These are phyloP conservation scores for Antigone vipio DNA, from an alignment of 2,113 vertebrate species.

Conservation along the genomic window DNA sequence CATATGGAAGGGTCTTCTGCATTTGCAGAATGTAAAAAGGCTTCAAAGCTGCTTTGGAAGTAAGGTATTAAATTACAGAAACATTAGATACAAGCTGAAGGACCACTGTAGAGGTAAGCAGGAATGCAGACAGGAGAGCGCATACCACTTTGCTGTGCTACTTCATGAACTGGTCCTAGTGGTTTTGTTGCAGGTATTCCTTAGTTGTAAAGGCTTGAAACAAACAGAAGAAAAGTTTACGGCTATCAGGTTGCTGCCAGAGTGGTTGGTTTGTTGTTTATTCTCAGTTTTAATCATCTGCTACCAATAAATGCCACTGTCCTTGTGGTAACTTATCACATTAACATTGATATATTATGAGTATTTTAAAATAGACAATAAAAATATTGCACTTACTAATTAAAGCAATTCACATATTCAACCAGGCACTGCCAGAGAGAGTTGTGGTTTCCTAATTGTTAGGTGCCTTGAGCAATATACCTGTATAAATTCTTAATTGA, in stretches of 20 bases:
- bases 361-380: constrained; percentile 33
- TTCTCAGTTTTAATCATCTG: constrained; percentile 46
- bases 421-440: not conserved
- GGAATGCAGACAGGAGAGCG: not conserved
- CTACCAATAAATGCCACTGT: constrained; percentile 21
- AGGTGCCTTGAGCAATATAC: not conserved
- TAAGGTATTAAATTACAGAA: not conserved
- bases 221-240: not conserved
- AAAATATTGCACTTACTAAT: constrained; percentile 26
- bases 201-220: not conserved
- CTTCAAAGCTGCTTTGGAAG: not conserved
- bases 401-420: constrained; percentile 18
- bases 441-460: constrained; percentile 36
- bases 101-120: not conserved
- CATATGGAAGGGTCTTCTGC: not conserved
- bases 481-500: constrained; percentile 30
- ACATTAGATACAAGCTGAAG: not conserved
- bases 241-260: not conserved
- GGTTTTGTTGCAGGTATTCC: not conserved
- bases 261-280: not conserved
- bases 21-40: not conserved
- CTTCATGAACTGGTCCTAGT: not conserved
- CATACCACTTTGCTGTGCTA: not conserved
- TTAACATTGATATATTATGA: constrained; percentile 25
- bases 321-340: constrained; percentile 13